Evolutionary conservation across 92 coral and sea anemone genomes (phyloP).

Genomic region (Umimayanthus chanpuru): DNA sequence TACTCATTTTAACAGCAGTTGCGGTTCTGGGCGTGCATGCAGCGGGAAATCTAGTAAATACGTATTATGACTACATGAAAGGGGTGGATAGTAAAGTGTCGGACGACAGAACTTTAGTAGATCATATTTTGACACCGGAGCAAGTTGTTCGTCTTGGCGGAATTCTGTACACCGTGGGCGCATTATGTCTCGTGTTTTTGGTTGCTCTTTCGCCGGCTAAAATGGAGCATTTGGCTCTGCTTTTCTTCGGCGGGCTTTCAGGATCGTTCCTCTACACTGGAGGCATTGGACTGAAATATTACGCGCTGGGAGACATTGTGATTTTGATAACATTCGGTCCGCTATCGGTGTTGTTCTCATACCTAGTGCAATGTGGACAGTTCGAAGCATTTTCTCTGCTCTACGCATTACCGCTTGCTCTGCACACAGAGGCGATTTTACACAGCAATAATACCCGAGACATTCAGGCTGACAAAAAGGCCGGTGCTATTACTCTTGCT

Average conservation of each 20-base stretch:
- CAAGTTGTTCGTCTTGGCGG: slow-evolving; percentile 95
- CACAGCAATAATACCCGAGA: slow-evolving; percentile 97
- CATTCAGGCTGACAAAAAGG: slow-evolving; percentile 75
- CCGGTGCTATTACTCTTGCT: slow-evolving; percentile 90
- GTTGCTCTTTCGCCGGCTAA: slow-evolving; percentile 87
- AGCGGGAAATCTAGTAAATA: slow-evolving; percentile 94
- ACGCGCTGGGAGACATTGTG: slow-evolving; percentile 95
- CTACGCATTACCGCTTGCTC: slow-evolving; percentile 85
- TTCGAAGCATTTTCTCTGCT: slow-evolving; percentile 72
- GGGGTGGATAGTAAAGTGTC: slow-evolving; percentile 96
- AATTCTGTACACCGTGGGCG: slow-evolving; percentile 77
- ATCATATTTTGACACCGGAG: slow-evolving; percentile 83
- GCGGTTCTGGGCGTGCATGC: slow-evolving; percentile 97
- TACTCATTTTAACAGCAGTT: slow-evolving; percentile 66
- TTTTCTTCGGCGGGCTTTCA: slow-evolving; percentile 96
- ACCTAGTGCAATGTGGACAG: slow-evolving; percentile 85
- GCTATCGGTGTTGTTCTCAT: slow-evolving; percentile 91
- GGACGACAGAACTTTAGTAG: slow-evolving; percentile 96
- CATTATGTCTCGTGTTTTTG: slow-evolving; percentile 74
- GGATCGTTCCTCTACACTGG: slow-evolving; percentile 98
- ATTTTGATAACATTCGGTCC: slow-evolving; percentile 96
- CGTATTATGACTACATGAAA: slow-evolving; percentile 91
- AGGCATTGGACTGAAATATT: slow-evolving; percentile 94
- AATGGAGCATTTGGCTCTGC: slow-evolving; percentile 89
- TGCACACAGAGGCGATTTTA: slow-evolving; percentile 93